phyloP scores from a whole-genome alignment of 2,113 vertebrate genomes.

The Sminthopsis crassicaudata region DNA sequence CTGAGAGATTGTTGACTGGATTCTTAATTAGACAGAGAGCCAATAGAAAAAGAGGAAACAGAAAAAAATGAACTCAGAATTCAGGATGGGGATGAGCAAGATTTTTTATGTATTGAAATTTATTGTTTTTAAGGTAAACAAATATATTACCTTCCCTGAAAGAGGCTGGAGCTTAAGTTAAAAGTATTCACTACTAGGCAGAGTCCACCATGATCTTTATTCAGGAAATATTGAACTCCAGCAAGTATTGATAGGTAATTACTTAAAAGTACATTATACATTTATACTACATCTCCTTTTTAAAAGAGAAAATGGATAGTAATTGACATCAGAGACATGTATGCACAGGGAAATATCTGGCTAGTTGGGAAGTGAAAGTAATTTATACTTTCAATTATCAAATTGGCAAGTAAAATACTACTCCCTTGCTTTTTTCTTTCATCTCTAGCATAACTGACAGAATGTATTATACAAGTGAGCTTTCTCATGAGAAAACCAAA shows the following conservation, averaged over 20 bases:
- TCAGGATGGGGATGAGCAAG: not conserved
- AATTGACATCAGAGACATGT: not conserved
- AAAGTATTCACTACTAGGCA: not conserved
- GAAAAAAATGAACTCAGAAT: constrained; percentile 17
- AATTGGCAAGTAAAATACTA: constrained; percentile 12
- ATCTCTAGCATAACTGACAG: constrained; percentile 33
- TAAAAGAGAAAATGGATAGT: not conserved
- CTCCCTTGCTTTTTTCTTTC: constrained; percentile 25
- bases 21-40: constrained; percentile 2
- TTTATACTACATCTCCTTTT: not conserved
- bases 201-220: not conserved
- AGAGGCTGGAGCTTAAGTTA: not conserved
- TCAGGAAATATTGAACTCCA: constrained; percentile 23
- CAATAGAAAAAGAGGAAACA: not conserved
- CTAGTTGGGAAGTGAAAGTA: not conserved
- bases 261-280: not conserved
- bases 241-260: not conserved
- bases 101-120: not conserved
- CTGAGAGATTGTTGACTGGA: not conserved
- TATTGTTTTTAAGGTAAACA: not conserved
- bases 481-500: not conserved
- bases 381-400: not conserved
- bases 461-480: constrained; percentile 12
- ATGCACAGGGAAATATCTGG: not conserved
- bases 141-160: not conserved